Evolutionary conservation across 2,888 invertebrate species (phyloP), one percentile per base, ranked within the genome.

Genomic region (Athetis lepigone): DNA sequence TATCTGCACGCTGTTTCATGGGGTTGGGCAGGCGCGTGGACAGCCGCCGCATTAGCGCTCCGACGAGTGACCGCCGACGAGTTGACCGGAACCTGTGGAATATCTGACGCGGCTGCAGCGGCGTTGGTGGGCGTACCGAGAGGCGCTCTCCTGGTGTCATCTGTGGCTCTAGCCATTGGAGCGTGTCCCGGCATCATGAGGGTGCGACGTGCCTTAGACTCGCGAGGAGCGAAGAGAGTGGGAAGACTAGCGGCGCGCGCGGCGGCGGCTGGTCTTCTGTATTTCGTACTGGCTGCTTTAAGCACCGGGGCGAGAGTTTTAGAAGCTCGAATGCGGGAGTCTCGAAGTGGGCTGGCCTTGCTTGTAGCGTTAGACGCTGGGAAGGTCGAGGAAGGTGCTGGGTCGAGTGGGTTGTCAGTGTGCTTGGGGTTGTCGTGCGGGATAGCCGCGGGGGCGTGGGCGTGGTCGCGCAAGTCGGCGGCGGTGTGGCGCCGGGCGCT

Each of bases 1-100:
- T 97, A 98, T 82, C 96, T 98, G 75, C 98, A 98, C 90, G 96
- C 98, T 1, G 96, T 97, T 1, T 97, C 98, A 2, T 99, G 98
- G 98, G 98, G 98, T 64, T 96, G 98, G 80, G 98, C 98, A 0
- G 97, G 98, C 40, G 96, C 98, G 11, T 97, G 98, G 83, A 98
- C 98, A 16, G 97, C 98, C 61, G 97, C 97, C 4, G 97, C 98
- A 18, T 91, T 98, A 37, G 96, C 98, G 33, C 96, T 98, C 82
- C 96, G 97, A 29, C 96, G 97, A 77, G 97, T 98, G 5, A 96
- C 97, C 18, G 97, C 97, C 1, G 97, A 97, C 80, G 98, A 98
- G 86, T 90, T 98, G 70, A 98, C 97, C 0, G 98, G 98, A 2
- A 96, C 98, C 58, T 98, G 98, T 84, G 97, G 97, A n/a, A 96